These are phyloP conservation scores for Microctenopoma steveboyesi DNA, from an alignment of 2,797 vertebrate species.

Conservation along the genomic window DNA sequence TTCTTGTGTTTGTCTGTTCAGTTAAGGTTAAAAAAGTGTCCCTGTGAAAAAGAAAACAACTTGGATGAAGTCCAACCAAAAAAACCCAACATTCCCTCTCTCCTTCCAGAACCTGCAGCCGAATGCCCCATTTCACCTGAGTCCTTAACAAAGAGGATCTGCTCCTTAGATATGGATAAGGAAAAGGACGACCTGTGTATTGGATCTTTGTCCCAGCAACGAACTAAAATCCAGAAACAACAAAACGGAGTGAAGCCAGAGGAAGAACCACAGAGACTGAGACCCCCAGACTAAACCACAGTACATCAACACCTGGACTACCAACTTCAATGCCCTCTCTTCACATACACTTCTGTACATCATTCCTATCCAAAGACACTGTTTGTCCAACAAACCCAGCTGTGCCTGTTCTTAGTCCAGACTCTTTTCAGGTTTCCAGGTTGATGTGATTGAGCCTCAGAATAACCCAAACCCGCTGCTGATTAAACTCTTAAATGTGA, in stretches of 20 bases:
- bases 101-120: slow-evolving; percentile 79
- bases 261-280: slow-evolving; percentile 68
- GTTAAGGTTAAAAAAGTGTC: too few relatives aligned
- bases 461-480: slow-evolving; percentile 38
- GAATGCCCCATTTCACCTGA: slow-evolving; percentile 82
- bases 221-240: slow-evolving; percentile 68
- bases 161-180: slow-evolving; percentile 54
- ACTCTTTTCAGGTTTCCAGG: slow-evolving; percentile 41
- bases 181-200: slow-evolving; percentile 48
- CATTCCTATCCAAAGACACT: slow-evolving; percentile 46
- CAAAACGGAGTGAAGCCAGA: slow-evolving; percentile 57
- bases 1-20: too few relatives aligned
- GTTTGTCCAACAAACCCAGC: slow-evolving; percentile 35
- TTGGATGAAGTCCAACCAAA: neutral
- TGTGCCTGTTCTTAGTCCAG: slow-evolving; percentile 47
- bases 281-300: slow-evolving; percentile 69
- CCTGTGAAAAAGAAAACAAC: too few relatives aligned
- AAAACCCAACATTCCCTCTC: slow-evolving; percentile 10
- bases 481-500: slow-evolving; percentile 49
- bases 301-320: slow-evolving; percentile 31
- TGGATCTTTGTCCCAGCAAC: slow-evolving; percentile 60
- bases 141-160: slow-evolving; percentile 20
- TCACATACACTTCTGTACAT: slow-evolving; percentile 58
- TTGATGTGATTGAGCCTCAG: slow-evolving; percentile 50
- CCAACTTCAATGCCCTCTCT: slow-evolving; percentile 50